phyloP scores from a whole-genome alignment of 2,797 vertebrate genomes.

The Heteromormyrus szaboi region DNA sequence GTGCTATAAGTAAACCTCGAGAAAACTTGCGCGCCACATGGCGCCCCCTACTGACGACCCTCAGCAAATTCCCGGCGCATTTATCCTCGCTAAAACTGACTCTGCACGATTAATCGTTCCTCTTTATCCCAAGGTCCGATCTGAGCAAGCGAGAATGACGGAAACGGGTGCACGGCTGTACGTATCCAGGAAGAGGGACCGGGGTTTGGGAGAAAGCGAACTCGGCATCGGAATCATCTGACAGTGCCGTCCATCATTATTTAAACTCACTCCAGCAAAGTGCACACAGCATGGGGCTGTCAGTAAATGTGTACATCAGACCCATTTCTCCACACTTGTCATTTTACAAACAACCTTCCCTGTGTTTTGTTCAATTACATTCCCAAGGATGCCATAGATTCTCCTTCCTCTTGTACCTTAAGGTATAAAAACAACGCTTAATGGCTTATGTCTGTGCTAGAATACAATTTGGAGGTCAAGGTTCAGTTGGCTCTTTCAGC shows the following conservation, averaged over 20 bases:
- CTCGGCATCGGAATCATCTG: background rate
- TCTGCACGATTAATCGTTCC: background rate
- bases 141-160: background rate
- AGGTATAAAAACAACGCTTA: background rate
- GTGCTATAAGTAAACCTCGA: background rate
- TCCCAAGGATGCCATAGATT: slow-evolving; percentile 4
- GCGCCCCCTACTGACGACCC: background rate
- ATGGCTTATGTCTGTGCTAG: background rate
- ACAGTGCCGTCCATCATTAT: background rate
- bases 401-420: background rate
- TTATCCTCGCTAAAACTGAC: background rate
- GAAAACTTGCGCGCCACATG: background rate
- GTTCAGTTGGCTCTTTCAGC: background rate
- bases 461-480: background rate
- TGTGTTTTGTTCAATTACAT: slow-evolving; percentile 3
- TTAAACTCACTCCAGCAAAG: background rate
- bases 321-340: background rate
- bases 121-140: background rate
- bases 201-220: background rate
- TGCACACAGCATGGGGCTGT: background rate
- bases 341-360: background rate
- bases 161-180: background rate
- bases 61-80: background rate
- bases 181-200: background rate
- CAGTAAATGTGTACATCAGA: background rate